These are phyloP conservation scores for Diabrotica balteata DNA, from an alignment of 2,888 invertebrate species.

Conservation along the genomic window DNA sequence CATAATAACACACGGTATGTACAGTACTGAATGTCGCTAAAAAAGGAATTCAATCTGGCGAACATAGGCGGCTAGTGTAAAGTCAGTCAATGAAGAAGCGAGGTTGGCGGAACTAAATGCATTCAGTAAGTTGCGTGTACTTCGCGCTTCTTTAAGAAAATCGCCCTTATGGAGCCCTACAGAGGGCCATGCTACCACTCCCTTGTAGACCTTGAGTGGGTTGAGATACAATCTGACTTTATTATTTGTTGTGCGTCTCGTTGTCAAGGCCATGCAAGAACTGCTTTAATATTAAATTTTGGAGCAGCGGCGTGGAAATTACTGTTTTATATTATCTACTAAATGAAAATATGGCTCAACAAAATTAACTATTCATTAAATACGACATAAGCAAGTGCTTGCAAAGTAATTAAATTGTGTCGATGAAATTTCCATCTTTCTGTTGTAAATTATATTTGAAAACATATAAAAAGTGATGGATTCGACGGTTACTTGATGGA, in stretches of 20 bases:
- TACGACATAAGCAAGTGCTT: no score
- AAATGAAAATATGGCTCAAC: no score
- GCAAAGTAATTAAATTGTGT: no score
- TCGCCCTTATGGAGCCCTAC: constrained; percentile 42
- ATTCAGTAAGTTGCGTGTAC: constrained; percentile 35
- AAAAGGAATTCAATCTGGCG: constrained; percentile 17
- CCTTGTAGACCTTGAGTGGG: constrained; percentile 49
- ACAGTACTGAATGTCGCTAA: not conserved
- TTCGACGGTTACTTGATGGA: no score
- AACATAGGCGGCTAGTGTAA: constrained; percentile 8
- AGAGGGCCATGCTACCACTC: constrained; percentile 30
- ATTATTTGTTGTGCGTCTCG: constrained; percentile 50
- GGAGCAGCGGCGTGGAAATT: constrained; percentile 27
- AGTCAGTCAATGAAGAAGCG: constrained; percentile 23
- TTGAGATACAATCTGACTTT: constrained; percentile 52
- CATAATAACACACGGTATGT: no score
- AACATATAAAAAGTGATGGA: no score
- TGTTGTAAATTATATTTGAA: no score
- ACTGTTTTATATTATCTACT: no score
- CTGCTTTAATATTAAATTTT: constrained; percentile 40
- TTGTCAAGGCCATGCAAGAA: constrained; percentile 45
- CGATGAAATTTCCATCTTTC: no score
- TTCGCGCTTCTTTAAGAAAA: constrained; percentile 15
- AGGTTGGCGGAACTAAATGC: constrained; percentile 46
- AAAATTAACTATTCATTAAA: no score